Evolutionary conservation across 2,113 vertebrate genomes (phyloP), one percentile per base, ranked within the genome.

Genomic region (Melanotaenia duboulayi): DNA sequence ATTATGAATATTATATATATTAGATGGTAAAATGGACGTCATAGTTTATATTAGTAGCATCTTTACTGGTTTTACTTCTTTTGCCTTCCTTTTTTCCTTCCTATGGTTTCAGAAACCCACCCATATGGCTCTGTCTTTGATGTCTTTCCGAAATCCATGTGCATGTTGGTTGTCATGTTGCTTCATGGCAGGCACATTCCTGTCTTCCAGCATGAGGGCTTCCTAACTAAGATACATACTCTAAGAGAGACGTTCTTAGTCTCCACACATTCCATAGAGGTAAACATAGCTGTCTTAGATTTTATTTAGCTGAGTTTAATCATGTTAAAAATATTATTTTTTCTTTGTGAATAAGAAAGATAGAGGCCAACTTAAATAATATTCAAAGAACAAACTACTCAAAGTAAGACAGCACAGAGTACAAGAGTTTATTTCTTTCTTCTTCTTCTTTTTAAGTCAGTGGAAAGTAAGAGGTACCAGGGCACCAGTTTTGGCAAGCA

Each of bases 91-190:
- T 11, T 61, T 61, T 67, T 72, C 50, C 66, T 81, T 62, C 78
- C 84, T 82, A 61, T 83, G 65, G 74, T 65, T 76, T 65, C 42
- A 52, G 71, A 79, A 81, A 77, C 75, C 62, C 66, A 73, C 74
- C 86, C 85, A 90, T 88, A 90, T 92, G 91, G 81, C 80, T 19
- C 8, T 0, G 65, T 71, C 87, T 90, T 89, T 90, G 89, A 90
- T 76, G 86, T 86, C 24, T 56, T 82, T 80, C 62, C 55, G 71
- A 89, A 85, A 78, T 79, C 83, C 60, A 44, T 13, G 22, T 80
- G 88, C 71, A 62, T 75, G 72, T 76, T 48, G 72, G 71, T 83
- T 68, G 64, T 88, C 85, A 63, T 90, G 85, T 87, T 86, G 83
- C 67, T 72, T 86, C 57, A 42, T 81, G 54, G 74, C 76, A 46